phyloP scores from a whole-genome alignment of 1,140 invertebrate genomes.

The Mylabris phalerata region DNA sequence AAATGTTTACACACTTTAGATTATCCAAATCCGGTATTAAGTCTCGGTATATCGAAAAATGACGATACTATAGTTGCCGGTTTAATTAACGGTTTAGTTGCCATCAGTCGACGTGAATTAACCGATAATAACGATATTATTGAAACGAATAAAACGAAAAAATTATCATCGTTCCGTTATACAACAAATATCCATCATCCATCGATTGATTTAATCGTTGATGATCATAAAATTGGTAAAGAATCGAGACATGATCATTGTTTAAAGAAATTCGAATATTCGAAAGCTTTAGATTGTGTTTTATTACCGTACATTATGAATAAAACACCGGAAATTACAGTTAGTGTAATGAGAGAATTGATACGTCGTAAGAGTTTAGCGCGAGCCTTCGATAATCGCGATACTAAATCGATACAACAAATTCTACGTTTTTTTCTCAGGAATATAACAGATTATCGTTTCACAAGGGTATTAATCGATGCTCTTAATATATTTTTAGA shows the following conservation, averaged over 20 bases:
- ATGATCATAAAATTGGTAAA: conserved; percentile 38
- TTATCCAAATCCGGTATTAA: conserved; percentile 85
- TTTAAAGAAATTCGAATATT: conserved; percentile 75
- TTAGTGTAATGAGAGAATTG: conserved; percentile 78
- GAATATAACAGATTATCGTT: conserved; percentile 67
- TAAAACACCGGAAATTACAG: conserved; percentile 67
- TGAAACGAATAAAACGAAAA: conserved; percentile 40
- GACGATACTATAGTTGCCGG: conserved; percentile 83
- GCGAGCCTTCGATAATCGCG: conserved; percentile 61
- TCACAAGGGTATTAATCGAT: conserved; percentile 65
- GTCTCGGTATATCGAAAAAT: conserved; percentile 70
- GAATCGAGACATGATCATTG: conserved; percentile 59
- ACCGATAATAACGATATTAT: conserved; percentile 42
- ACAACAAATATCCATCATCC: conserved; percentile 46
- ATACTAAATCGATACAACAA: conserved; percentile 55
- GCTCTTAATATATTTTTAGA: conserved; percentile 67
- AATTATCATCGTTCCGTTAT: conserved; percentile 48
- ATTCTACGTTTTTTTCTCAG: conserved; percentile 72
- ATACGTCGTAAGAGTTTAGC: conserved; percentile 66
- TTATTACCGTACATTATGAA: conserved; percentile 53
- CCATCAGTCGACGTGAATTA: conserved; percentile 69
- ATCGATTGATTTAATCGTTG: conserved; percentile 50
- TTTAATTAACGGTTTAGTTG: conserved; percentile 87
- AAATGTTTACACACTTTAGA: conserved; percentile 82
- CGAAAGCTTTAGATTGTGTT: conserved; percentile 70